A percentile compares a stretch with the other conserved stretches of the same genome.
Evolutionary conservation across 2,888 invertebrate species (phyloP).

Genomic region (Cataglyphis altisquamis): DNA sequence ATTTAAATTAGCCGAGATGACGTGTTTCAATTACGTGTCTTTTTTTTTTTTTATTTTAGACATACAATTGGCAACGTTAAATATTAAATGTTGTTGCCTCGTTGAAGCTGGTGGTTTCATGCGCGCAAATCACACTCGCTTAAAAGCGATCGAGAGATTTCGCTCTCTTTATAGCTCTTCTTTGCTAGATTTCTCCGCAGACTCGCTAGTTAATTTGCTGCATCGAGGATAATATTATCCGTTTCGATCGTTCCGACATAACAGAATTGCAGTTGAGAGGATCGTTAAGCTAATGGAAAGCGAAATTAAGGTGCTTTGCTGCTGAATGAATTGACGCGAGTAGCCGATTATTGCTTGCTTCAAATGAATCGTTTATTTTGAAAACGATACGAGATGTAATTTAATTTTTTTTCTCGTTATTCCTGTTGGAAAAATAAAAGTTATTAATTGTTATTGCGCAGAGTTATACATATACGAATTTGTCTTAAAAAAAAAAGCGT

Average conservation of each 20-base stretch:
- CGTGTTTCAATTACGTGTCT: slow-evolving; percentile 8
- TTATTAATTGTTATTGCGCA: background rate
- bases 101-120: background rate
- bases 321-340: background rate
- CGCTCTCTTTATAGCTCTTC: background rate
- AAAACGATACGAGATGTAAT: background rate
- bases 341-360: slow-evolving; percentile 6
- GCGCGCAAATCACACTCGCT: slow-evolving; percentile 44
- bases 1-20: slow-evolving; percentile 40
- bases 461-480: background rate
- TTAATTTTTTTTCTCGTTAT: background rate
- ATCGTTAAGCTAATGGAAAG: slow-evolving; percentile 28
- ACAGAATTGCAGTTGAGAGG: slow-evolving; percentile 9
- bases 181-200: slow-evolving; percentile 13
- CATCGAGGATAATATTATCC: slow-evolving; percentile 60
- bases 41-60: slow-evolving; percentile 14
- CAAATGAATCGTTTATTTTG: background rate
- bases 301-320: slow-evolving; percentile 27
- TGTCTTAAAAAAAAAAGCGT: background rate
- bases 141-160: slow-evolving; percentile 19
- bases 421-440: background rate
- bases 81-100: background rate
- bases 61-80: background rate
- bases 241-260: slow-evolving; percentile 29
- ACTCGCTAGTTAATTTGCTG: slow-evolving; percentile 56